Evolutionary conservation across 2,797 vertebrate genomes (phyloP).

Genomic region (Cygnus olor): DNA sequence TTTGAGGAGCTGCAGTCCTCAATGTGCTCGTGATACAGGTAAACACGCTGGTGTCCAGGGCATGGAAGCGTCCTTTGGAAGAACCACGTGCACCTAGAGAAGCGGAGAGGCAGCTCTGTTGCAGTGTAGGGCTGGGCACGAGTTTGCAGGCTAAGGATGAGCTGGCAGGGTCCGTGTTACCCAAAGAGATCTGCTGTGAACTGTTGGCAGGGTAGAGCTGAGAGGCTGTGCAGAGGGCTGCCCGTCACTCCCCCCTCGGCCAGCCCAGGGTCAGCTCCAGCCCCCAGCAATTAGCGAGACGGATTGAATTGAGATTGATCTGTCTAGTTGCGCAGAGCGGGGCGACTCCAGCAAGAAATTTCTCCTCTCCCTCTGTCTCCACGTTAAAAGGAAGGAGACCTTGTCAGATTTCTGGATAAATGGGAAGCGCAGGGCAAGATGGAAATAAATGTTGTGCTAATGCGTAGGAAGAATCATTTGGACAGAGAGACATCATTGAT

Average conservation of each 20-base stretch:
- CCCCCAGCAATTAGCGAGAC: constrained; percentile 25
- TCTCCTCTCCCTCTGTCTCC: constrained; percentile 7
- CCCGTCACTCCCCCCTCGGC: accelerated
- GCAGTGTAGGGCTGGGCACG: background rate
- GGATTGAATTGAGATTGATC: constrained; percentile 45
- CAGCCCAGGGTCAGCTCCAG: constrained; percentile 2
- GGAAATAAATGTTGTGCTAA: constrained; percentile 37
- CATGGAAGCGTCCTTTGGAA: background rate
- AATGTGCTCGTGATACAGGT: background rate
- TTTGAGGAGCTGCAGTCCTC: background rate
- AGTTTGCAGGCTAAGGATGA: background rate
- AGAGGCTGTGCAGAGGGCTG: background rate
- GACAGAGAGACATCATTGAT: background rate
- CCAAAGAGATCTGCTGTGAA: background rate
- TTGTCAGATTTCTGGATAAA: constrained; percentile 36
- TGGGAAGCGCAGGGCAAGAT: constrained; percentile 3
- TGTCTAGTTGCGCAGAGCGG: background rate
- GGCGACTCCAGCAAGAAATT: constrained; percentile 19
- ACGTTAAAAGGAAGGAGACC: constrained; percentile 13
- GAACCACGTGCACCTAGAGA: background rate
- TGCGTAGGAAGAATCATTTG: background rate
- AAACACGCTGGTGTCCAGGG: too few relatives aligned
- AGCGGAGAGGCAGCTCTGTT: background rate
- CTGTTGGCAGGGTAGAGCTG: background rate
- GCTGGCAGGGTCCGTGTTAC: background rate